A percentile compares a stretch with the other conserved stretches of the same genome.
phyloP scores from a whole-genome alignment of 1,140 invertebrate species.

The Brachionus koreanus region DNA sequence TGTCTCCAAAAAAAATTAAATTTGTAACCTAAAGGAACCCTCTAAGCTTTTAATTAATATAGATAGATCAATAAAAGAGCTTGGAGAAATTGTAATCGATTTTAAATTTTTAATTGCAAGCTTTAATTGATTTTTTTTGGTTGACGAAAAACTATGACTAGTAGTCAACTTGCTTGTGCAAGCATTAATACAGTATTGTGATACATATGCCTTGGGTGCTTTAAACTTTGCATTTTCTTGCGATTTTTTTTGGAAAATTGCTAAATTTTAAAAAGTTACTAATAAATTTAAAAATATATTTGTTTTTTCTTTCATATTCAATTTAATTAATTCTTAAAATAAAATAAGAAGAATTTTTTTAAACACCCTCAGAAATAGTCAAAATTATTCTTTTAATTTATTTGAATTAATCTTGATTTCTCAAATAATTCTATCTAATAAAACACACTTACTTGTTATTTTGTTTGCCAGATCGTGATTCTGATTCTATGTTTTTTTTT shows the following conservation, averaged over 20 bases:
- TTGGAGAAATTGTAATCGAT: neutral
- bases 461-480: neutral
- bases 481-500: neutral
- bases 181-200: neutral
- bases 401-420: too few species aligned
- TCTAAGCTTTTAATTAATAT: neutral
- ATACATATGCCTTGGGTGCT: too few species aligned
- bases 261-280: too few species aligned
- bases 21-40: neutral
- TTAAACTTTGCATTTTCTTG: too few species aligned
- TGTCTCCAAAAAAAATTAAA: conserved; percentile 9
- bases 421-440: too few species aligned
- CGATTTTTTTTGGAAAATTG: too few species aligned
- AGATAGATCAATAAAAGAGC: neutral
- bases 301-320: too few species aligned
- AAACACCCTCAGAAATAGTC: too few species aligned
- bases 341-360: too few species aligned
- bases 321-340: too few species aligned
- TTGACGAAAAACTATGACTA: neutral
- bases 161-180: neutral
- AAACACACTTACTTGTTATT: neutral
- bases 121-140: neutral
- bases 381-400: too few species aligned
- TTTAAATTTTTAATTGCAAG: neutral
- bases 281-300: too few species aligned